Percentiles rank a stretch among this genome's conserved stretches.
These are phyloP conservation scores for Noctua janthe DNA, from an alignment of 2,888 invertebrate genomes.

Conservation along the genomic window DNA sequence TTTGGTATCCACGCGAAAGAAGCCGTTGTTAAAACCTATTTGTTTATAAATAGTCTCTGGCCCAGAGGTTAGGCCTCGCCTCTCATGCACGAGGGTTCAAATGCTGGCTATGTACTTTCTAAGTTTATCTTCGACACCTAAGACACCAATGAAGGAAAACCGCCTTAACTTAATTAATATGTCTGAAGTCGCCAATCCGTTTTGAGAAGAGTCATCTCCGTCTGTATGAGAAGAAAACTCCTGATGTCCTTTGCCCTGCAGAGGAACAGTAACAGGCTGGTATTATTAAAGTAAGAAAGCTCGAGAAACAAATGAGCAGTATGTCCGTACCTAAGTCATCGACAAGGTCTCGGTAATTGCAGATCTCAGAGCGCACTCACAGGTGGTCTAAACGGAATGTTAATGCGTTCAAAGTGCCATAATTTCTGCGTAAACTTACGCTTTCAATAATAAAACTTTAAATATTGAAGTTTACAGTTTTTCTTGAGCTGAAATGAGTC, in stretches of 20 bases:
- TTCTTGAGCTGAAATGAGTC: not conserved
- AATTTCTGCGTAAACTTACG: slow-evolving; percentile 76
- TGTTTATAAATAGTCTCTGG: too few species aligned
- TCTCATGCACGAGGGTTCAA: not conserved
- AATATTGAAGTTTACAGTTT: slow-evolving; percentile 38
- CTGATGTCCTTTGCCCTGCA: not conserved
- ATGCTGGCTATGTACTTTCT: not conserved
- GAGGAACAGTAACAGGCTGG: not conserved
- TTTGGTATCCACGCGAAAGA: too few species aligned
- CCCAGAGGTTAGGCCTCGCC: not conserved
- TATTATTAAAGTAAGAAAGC: not conserved
- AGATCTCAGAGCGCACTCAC: slow-evolving; percentile 74
- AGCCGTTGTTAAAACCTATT: too few species aligned
- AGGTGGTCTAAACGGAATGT: slow-evolving; percentile 84
- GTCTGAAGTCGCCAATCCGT: not conserved
- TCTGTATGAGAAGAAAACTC: not conserved
- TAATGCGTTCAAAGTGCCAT: slow-evolving; percentile 79
- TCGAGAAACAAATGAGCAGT: slow-evolving; percentile 38
- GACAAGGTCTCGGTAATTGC: slow-evolving; percentile 77
- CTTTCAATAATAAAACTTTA: slow-evolving; percentile 76
- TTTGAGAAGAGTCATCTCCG: not conserved
- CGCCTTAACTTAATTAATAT: not conserved
- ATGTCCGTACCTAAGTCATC: slow-evolving; percentile 63
- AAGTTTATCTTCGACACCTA: not conserved
- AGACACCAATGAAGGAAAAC: not conserved